Evolutionary conservation across 2,888 invertebrate genomes (phyloP).

Genomic region (Calephelis perditalis): DNA sequence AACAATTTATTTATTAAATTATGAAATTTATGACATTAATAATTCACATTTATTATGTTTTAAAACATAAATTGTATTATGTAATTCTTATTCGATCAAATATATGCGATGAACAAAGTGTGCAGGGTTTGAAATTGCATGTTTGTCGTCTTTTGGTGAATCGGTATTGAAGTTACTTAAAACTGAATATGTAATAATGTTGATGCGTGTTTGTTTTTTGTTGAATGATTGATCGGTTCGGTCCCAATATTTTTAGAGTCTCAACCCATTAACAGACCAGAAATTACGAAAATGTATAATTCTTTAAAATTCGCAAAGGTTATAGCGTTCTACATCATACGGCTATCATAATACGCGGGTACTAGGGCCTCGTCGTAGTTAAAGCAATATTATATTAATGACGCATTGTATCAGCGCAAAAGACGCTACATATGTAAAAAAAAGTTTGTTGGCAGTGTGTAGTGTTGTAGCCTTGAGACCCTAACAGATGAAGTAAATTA

Average conservation of each 20-base stretch:
- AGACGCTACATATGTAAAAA: no score
- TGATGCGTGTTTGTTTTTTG: slow-evolving; percentile 17
- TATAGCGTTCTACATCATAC: no score
- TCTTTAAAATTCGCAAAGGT: neutral
- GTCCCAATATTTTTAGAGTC: slow-evolving; percentile 20
- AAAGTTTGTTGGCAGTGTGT: no score
- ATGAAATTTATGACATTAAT: slow-evolving; percentile 3
- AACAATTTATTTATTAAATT: slow-evolving; percentile 2
- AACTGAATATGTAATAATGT: slow-evolving; percentile 17
- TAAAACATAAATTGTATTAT: neutral
- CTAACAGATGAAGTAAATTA: no score
- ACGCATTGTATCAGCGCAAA: no score
- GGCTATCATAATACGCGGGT: no score
- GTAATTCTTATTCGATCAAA: neutral
- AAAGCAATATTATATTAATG: no score
- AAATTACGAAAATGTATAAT: neutral
- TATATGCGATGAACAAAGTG: neutral
- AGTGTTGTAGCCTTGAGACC: no score
- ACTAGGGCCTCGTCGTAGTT: no score
- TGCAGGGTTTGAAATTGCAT: slow-evolving; percentile 2
- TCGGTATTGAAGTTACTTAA: slow-evolving; percentile 1
- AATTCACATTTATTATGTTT: slow-evolving; percentile 6
- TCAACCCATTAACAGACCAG: slow-evolving; percentile 28
- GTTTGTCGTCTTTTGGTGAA: slow-evolving; percentile 1
- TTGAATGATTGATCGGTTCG: slow-evolving; percentile 13